Base-by-base conservation (phyloP, 2,888 invertebrate genomes). In the Trichogramma dendrolimi region DNA sequence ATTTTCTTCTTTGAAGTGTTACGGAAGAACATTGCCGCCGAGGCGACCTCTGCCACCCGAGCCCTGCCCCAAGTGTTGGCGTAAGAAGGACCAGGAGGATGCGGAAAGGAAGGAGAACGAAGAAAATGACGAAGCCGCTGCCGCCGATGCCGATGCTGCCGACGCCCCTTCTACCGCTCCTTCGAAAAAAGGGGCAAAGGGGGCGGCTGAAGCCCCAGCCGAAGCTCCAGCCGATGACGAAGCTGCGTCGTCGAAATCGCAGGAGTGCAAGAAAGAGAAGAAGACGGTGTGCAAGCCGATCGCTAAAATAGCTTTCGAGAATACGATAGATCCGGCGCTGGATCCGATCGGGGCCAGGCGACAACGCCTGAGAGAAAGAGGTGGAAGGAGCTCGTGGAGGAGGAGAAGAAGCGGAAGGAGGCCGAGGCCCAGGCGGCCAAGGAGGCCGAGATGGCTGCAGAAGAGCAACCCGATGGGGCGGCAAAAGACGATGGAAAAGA, bases 251-350 rank as follows among this genome's bases (percentile, higher is more conserved):
- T 42, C n/a, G 4, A 6, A 27, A 38, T 14, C 11, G 43, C 39
- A 8, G 41, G 53, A 42, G 11, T 49, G 8, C 40, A 59, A 38
- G 41, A 55, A 3, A n/a, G 49, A 8, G 43, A 41, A 5, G 50
- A 55, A 8, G n/a, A 46, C 1, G 8, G 60, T 54, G 41, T 11
- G 50, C 5, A 49, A 41, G 11, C 54, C 64, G 4, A 70, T 73
- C 27, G 68, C 72, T 67, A 66, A 67, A 2, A 71, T 75, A 8
- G 70, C 61, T 46, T 70, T 64, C 10, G 67, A 68, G n/a, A 63
- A 63, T 1, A 73, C 71, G 44, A 67, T 71, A 10, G 75, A 75
- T 66, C 75, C 75, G 1, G 67, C 68, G 39, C 64, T 72, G 5
- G 70, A 70, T 65, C 73, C 72, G 0, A 44, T 55, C 0, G 54